Evolutionary conservation across 2,888 invertebrate genomes (phyloP), one percentile per base, ranked within the genome.

Genomic region (Cyrtodaria siliqua): DNA sequence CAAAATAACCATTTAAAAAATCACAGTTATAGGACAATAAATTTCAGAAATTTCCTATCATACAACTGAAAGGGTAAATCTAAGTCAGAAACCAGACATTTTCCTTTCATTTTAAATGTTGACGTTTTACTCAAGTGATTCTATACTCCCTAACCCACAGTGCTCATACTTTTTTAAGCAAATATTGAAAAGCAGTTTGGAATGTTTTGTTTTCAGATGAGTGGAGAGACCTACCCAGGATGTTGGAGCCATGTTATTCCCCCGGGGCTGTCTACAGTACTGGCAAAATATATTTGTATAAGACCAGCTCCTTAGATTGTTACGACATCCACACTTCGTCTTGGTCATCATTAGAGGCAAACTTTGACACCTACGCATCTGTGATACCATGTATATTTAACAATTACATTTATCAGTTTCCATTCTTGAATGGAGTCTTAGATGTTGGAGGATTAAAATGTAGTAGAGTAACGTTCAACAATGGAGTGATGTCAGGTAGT

Each of bases 151-250:
- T n/a, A n/a, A n/a, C n/a, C n/a, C n/a, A n/a, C n/a, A n/a, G n/a
- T n/a, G n/a, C n/a, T n/a, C n/a, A n/a, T n/a, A n/a, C n/a, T n/a
- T n/a, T n/a, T n/a, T n/a, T n/a, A n/a, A n/a, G n/a, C n/a, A n/a
- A n/a, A n/a, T n/a, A n/a, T n/a, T n/a, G n/a, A n/a, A n/a, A n/a
- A n/a, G n/a, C n/a, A n/a, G n/a, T n/a, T n/a, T n/a, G n/a, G n/a
- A n/a, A n/a, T n/a, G n/a, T n/a, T n/a, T n/a, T n/a, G n/a, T n/a
- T 72, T 64, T 47, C 75, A 75, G 75, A 59, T 47, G 53, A 6
- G 20, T 75, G 75, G 75, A 49, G n/a, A 20, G 40, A 61, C 2
- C 57, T 70, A 0, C 60, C 75, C 1, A 70, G 53, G 52, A 70
- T 75, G 64, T 47, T 62, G 27, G n/a, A 24, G 24, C 47, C 60